Base-by-base conservation (phyloP, 2,797 vertebrate genomes). In the Tokudaia tokunoshimensis region DNA sequence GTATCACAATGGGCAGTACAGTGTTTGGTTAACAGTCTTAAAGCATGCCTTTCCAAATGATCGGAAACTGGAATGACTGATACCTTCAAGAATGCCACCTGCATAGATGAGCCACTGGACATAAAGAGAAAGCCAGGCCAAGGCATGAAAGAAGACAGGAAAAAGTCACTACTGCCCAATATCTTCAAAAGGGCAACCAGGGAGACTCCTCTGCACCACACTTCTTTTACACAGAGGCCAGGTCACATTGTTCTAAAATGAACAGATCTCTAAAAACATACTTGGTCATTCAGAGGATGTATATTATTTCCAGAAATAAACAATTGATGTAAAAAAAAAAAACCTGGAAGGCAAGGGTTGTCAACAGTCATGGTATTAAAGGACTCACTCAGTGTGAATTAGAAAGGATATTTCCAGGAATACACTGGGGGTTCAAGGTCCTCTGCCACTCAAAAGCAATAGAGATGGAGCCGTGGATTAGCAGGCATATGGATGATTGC, bases 91-190 rank as follows among this genome's bases (percentile, higher is more conserved):
- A 47, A 37, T 0, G 2, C 10, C 50, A 9, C 7, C 12, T 22
- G 67, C 15, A 57, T 20, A 29, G 50, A 19, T 44, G 14, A 19
- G 41, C 5, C 31, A 41, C n/a, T 3, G 13, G 26, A 70, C n/a
- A 72, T 2, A 2, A 61, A 89, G 72, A 61, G 3, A 19, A n/a
- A 67, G 29, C 11, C 59, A 6, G 6, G 52, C 4, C 9, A n/a
- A 80, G 14, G 12, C 37, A 47, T 19, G 7, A 15, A 44, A 7
- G 13, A 44, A 52, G 24, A 0, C 1, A 41, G 50, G 52, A 34
- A n/a, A n/a, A 12, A 22, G 47, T 44, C 12, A 14, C 0, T 7
- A 14, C 29, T 9, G 31, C 29, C 3, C 22, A 11, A 4, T 3
- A 31, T 10, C 3, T 14, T 26, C 70, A 80, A 3, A 6, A 37